Percentiles rank a stretch among this genome's conserved stretches.
phyloP scores from a whole-genome alignment of 2,113 vertebrate species.

The Danionella cerebrum region DNA sequence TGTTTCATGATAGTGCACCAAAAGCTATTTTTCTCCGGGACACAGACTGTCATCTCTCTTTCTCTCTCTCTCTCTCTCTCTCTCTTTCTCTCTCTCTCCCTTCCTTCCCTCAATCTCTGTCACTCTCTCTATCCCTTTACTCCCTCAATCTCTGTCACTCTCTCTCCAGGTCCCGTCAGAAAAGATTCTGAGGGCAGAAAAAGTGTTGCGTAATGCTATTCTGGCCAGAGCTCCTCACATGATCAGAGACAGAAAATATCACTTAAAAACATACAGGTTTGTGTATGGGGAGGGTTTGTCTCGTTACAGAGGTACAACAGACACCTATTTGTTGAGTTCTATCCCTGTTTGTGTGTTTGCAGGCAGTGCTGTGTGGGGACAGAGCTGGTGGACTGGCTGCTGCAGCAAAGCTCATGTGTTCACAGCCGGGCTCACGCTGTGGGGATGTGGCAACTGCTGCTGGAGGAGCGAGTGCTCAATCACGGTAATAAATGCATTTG shows the following conservation, averaged over 20 bases:
- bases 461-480: slow-evolving; percentile 90
- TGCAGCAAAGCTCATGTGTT: slow-evolving; percentile 89
- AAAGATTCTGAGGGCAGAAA: slow-evolving; percentile 89
- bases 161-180: slow-evolving; percentile 82
- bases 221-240: slow-evolving; percentile 93
- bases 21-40: too few relatives aligned
- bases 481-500: slow-evolving; percentile 75
- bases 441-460: slow-evolving; percentile 93
- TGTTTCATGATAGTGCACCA: too few relatives aligned
- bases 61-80: neutral
- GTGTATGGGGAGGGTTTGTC: too few relatives aligned
- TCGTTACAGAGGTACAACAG: too few relatives aligned
- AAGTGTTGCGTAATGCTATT: slow-evolving; percentile 86
- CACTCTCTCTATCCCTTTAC: neutral
- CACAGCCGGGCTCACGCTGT: slow-evolving; percentile 90
- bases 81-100: neutral
- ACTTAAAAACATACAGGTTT: slow-evolving; percentile 89
- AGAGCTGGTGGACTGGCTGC: slow-evolving; percentile 94
- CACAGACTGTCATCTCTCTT: too few relatives aligned
- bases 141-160: neutral
- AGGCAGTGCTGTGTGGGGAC: slow-evolving; percentile 97
- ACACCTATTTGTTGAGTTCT: too few relatives aligned
- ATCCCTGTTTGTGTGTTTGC: slow-evolving; percentile 27
- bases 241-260: slow-evolving; percentile 97
- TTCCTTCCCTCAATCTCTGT: neutral